Evolutionary conservation across 2,113 vertebrate genomes (phyloP).

Genomic region (Hyla sarda): DNA sequence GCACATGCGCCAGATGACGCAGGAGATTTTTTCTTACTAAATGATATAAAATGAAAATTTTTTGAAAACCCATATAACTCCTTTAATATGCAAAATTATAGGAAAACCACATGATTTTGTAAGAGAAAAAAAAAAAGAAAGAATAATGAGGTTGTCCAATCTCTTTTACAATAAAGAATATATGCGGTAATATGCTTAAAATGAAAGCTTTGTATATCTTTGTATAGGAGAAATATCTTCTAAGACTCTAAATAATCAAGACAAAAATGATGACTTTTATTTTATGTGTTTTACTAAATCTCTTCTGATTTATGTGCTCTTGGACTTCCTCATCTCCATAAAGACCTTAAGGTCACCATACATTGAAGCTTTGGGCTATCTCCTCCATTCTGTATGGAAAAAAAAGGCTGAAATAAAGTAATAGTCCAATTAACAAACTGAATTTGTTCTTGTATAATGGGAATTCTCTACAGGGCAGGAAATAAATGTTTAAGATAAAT

Average conservation of each 20-base stretch:
- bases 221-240: not conserved
- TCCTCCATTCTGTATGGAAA: not conserved
- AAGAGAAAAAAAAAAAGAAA: no score
- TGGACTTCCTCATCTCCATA: not conserved
- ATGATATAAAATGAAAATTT: no score
- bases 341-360: not conserved
- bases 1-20: no score
- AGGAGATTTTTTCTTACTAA: no score
- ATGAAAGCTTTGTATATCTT: not conserved
- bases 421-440: not conserved
- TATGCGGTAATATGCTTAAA: no score
- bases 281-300: not conserved
- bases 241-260: no score
- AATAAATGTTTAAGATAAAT: not conserved
- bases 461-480: not conserved
- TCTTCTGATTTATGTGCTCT: not conserved
- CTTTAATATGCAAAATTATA: no score
- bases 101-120: no score
- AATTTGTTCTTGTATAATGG: not conserved
- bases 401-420: not conserved
- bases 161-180: no score
- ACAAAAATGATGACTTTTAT: no score
- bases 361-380: not conserved
- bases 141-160: no score
- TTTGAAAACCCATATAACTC: no score